phyloP scores from a whole-genome alignment of 2,797 vertebrate genomes.

The Bradypodion ventrale region DNA sequence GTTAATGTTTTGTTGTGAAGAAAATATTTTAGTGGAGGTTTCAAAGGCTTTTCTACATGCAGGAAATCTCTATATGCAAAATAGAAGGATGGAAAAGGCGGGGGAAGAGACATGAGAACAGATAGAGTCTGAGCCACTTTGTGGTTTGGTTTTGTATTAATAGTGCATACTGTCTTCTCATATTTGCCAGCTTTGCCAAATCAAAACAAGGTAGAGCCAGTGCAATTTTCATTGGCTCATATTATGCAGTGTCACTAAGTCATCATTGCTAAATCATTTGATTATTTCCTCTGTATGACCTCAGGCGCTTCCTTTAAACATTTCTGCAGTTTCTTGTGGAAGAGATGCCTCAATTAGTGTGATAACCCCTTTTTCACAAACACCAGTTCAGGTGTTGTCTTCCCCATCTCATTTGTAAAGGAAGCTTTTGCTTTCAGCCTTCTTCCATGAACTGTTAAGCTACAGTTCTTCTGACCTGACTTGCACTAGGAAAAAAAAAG shows the following conservation, averaged over 20 bases:
- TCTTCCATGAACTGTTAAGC: not conserved
- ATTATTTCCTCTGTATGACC: not conserved
- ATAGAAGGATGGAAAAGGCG: slow-evolving; percentile 9
- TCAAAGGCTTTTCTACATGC: too few species aligned
- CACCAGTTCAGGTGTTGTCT: not conserved
- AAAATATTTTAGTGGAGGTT: slow-evolving; percentile 36
- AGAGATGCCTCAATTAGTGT: not conserved
- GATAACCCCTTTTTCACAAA: not conserved
- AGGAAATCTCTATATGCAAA: slow-evolving; percentile 41
- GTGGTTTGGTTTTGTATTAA: not conserved
- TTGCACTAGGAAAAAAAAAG: not conserved
- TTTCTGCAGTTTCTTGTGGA: not conserved
- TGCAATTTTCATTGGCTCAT: not conserved
- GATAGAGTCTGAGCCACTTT: slow-evolving; percentile 41
- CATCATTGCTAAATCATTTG: too few species aligned
- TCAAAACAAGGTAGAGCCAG: not conserved
- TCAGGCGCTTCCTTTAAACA: not conserved
- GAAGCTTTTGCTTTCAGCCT: not conserved
- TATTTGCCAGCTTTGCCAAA: not conserved
- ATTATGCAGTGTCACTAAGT: too few species aligned
- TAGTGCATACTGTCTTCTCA: not conserved
- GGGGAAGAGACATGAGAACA: slow-evolving; percentile 2
- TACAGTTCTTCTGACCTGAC: too few species aligned
- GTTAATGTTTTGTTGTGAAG: slow-evolving; percentile 65
- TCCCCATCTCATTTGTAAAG: not conserved